Conservation (phyloP, 2,113 vertebrate genomes). For the Misgurnus mizolepis region DNA sequence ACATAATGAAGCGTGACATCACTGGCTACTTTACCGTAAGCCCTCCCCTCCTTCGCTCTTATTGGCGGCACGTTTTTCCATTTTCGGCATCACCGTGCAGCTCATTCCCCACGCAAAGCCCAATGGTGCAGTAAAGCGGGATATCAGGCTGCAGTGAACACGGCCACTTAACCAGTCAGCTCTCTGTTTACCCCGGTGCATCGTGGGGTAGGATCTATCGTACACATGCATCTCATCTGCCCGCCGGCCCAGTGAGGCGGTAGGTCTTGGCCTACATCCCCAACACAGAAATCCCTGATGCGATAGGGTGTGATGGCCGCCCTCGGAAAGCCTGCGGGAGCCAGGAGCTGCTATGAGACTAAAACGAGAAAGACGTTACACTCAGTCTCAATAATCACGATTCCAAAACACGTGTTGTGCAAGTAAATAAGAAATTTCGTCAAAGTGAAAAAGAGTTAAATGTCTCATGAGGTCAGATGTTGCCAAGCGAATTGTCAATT, state of each 20-base stretch:
- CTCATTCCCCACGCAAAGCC: conserved; percentile 61
- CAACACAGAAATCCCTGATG: conserved; percentile 11
- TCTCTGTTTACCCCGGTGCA: conserved; percentile 50
- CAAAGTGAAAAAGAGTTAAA: not conserved
- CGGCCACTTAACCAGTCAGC: conserved; percentile 71
- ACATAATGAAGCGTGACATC: conserved; percentile 45
- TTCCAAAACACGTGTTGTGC: too few species aligned
- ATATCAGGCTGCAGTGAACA: conserved; percentile 72
- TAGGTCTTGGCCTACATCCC: conserved; percentile 48
- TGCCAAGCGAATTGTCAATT: conserved; percentile 13
- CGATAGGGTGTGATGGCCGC: conserved; percentile 38
- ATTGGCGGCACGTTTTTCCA: conserved; percentile 46
- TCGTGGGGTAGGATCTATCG: conserved; percentile 17
- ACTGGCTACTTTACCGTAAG: conserved; percentile 49
- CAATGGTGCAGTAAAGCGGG: conserved; percentile 77
- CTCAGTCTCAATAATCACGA: not conserved
- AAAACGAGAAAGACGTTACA: not conserved
- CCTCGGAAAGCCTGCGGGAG: conserved; percentile 27
- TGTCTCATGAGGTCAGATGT: not conserved
- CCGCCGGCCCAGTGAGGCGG: conserved; percentile 18
- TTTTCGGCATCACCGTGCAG: conserved; percentile 55
- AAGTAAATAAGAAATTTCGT: too few species aligned
- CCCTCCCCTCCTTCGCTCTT: conserved; percentile 25
- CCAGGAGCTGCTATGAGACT: conserved; percentile 1
- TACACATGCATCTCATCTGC: conserved; percentile 34